Evolutionary conservation across 2,888 invertebrate species (phyloP).

Genomic region (Venusia cambrica): DNA sequence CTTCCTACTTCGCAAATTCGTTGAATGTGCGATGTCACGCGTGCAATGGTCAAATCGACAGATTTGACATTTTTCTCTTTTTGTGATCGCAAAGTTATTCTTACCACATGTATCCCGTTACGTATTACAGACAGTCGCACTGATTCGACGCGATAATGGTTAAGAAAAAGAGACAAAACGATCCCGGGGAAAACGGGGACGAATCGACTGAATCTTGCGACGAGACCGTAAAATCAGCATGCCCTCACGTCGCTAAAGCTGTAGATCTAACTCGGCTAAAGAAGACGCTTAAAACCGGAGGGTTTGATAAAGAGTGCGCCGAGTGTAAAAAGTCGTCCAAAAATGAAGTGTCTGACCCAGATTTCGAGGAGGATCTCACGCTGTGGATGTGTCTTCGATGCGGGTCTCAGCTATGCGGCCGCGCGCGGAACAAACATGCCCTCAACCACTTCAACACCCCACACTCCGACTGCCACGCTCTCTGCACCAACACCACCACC

Average conservation of each 20-base stretch:
- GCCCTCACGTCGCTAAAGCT: conserved; percentile 86
- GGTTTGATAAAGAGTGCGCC: conserved; percentile 79
- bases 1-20: conserved; percentile 31
- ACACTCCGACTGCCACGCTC: conserved; percentile 87
- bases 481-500: conserved; percentile 86
- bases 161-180: conserved; percentile 87
- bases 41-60: conserved; percentile 78
- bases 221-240: conserved; percentile 83
- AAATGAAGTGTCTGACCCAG: conserved; percentile 61
- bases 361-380: conserved; percentile 74
- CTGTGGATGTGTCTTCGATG: conserved; percentile 92
- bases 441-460: conserved; percentile 87
- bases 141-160: conserved; percentile 81
- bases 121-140: conserved; percentile 66
- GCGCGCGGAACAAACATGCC: conserved; percentile 85
- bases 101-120: conserved; percentile 77
- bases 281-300: conserved; percentile 76
- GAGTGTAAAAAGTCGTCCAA: conserved; percentile 79
- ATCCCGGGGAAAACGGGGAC: conserved; percentile 82
- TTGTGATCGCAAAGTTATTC: conserved; percentile 73
- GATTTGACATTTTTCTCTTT: conserved; percentile 79
- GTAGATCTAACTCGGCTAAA: conserved; percentile 83
- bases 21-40: conserved; percentile 79
- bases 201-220: conserved; percentile 88
- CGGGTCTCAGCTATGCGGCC: conserved; percentile 88